Evolutionary conservation across 2,113 vertebrate genomes (phyloP), one percentile per base, ranked within the genome.

Genomic region (Tyrannus savana): DNA sequence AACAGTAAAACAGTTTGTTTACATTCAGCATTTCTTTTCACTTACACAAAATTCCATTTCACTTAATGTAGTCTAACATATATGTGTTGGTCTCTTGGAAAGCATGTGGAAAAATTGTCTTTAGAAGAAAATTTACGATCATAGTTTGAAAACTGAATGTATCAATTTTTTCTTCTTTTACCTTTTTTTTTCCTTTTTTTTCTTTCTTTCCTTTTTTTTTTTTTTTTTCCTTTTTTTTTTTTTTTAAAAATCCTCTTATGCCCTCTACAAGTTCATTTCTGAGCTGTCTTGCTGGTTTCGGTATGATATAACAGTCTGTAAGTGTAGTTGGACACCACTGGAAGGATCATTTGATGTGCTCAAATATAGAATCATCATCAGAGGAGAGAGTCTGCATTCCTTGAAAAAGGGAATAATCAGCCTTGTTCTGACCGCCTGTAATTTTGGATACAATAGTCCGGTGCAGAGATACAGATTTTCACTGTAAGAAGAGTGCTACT

Each of bases 201-300:
- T 75, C 39, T 41, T 80, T 82, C 75, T 77, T 87, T 16, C 35
- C 64, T 75, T 83, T 59, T 72, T 79, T 14, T 75, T 90, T 75
- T 90, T 55, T 24, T 24, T 63, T 71, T 90, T 17, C 35, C 62
- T 75, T 80, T 62, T 72, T 81, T 80, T 96, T 94, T 90, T 87
- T 75, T 8, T 95, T 73, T 90, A 98, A 94, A 90, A 97, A 97
- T 98, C 96, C 96, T 98, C 95, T 94, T 94, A 96, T 87, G 97
- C 81, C 97, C 95, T 95, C 97, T 98, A 82, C n/a, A 92, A 92
- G 93, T 97, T 97, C 89, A 91, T 89, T 98, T 98, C 96, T 97
- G 98, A 98, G 97, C 98, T 98, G 98, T 98, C 98, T 98, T 98
- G 99, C 99, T 99, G 99, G 99, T 99, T 99, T 99, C 97, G 46